Evolutionary conservation across 2,113 vertebrate genomes (phyloP), one percentile per base, ranked within the genome.

Genomic region (Prunella himalayana): DNA sequence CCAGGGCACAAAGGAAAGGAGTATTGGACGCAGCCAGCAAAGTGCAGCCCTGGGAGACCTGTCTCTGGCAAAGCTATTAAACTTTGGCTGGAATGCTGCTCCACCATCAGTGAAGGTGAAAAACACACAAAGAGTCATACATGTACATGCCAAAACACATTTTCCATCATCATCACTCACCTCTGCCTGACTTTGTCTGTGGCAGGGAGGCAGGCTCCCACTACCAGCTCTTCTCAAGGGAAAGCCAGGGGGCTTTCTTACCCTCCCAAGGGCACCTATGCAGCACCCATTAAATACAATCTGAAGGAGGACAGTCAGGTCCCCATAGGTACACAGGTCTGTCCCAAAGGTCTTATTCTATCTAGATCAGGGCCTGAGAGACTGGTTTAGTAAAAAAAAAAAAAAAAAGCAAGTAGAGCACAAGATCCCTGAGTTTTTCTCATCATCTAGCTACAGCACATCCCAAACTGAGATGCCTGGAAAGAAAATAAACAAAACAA

Each of bases 401-500:
- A 72, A 76, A 42, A 7, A 10, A 68, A 64, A n/a, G n/a, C n/a
- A n/a, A n/a, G n/a, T n/a, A n/a, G n/a, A n/a, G n/a, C n/a, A n/a
- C n/a, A n/a, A n/a, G n/a, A n/a, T n/a, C n/a, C n/a, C n/a, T n/a
- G n/a, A n/a, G n/a, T n/a, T n/a, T n/a, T n/a, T 61, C 13, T 82
- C 51, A 25, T 81, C 5, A 2, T 50, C 56, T 20, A 81, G 35
- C 69, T 84, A 70, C 23, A 82, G 49, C 9, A 69, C 50, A 61
- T 35, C 65, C 73, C n/a, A 65, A 80, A 86, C 12, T 64, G 44
- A 82, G 81, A 93, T 45, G 42, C 59, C 70, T 72, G 61, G 65
- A 76, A 95, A 85, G 42, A 94, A 95, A 95, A 94, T 37, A 86
- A 73, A 66, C 49, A 88, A 79, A 93, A 61, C 30, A 44, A 89